Percentiles rank a stretch among this genome's conserved stretches.
Conservation (phyloP, 2,888 invertebrate species). For the Drepana falcataria region DNA sequence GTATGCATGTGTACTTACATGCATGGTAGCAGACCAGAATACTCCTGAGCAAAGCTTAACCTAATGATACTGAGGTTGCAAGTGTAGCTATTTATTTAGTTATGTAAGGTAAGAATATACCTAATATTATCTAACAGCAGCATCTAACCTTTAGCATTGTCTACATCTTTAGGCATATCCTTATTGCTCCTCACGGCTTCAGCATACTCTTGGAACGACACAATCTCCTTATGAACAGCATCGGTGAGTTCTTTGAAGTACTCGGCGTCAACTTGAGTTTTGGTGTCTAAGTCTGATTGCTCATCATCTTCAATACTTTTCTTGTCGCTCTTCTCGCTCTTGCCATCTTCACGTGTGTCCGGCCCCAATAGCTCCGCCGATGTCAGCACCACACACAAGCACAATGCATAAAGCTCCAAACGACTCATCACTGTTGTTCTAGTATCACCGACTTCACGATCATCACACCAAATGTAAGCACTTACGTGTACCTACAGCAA, state of each 20-base stretch:
- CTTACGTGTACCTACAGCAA: conserved; percentile 59
- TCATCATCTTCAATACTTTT: conserved; percentile 46
- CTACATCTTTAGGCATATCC: conserved; percentile 36
- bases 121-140: not conserved
- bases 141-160: conserved; percentile 30
- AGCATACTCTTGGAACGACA: conserved; percentile 50
- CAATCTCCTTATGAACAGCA: conserved; percentile 51
- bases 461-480: conserved; percentile 32
- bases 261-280: conserved; percentile 34
- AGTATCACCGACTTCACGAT: conserved; percentile 12
- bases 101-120: not conserved
- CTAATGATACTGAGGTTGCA: no score
- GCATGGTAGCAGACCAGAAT: no score
- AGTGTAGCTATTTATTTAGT: no score
- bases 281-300: conserved; percentile 20
- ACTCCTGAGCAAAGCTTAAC: no score
- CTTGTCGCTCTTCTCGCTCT: conserved; percentile 34
- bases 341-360: conserved; percentile 40
- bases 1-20: no score
- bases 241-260: conserved; percentile 50
- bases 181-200: conserved; percentile 47
- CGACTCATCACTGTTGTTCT: conserved; percentile 35
- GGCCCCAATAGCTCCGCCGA: conserved; percentile 59
- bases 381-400: conserved; percentile 44
- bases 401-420: conserved; percentile 41